phyloP scores from a whole-genome alignment of 1,140 invertebrate species.

The Physella acuta region DNA sequence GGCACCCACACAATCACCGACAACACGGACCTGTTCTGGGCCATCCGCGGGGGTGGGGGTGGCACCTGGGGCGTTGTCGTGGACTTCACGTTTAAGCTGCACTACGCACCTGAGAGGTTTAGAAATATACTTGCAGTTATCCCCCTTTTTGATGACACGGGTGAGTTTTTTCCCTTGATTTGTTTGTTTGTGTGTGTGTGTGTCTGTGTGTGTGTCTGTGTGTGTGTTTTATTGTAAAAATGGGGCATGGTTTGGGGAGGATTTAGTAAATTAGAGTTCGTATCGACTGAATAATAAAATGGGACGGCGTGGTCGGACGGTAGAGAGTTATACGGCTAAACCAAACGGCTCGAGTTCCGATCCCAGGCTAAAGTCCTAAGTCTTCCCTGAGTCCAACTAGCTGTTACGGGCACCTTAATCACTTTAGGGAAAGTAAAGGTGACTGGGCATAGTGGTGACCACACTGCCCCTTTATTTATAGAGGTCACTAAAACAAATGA shows the following conservation, averaged over 20 bases:
- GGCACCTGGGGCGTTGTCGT: conserved; percentile 17
- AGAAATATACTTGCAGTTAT: conserved; percentile 11
- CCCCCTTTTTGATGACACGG: background rate
- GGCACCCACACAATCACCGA: background rate
- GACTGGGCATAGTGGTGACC: too few relatives aligned
- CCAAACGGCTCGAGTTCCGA: background rate
- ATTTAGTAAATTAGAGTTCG: background rate
- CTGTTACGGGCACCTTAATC: too few relatives aligned
- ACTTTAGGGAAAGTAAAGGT: too few relatives aligned
- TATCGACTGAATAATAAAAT: background rate
- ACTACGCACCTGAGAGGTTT: conserved; percentile 16
- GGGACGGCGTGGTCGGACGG: background rate
- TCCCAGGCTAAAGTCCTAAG: too few relatives aligned
- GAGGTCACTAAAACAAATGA: too few relatives aligned
- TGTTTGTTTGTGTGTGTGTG: background rate
- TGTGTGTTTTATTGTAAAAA: background rate
- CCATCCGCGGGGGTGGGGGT: conserved; percentile 33
- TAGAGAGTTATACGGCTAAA: background rate
- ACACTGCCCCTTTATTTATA: too few relatives aligned
- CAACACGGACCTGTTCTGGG: conserved; percentile 32
- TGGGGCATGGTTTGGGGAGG: background rate
- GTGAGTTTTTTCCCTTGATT: background rate
- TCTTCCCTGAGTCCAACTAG: too few relatives aligned
- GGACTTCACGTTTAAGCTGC: conserved; percentile 18
- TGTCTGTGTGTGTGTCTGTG: background rate